Conservation (phyloP, 2,113 vertebrate species). For the Silurus asotus region DNA sequence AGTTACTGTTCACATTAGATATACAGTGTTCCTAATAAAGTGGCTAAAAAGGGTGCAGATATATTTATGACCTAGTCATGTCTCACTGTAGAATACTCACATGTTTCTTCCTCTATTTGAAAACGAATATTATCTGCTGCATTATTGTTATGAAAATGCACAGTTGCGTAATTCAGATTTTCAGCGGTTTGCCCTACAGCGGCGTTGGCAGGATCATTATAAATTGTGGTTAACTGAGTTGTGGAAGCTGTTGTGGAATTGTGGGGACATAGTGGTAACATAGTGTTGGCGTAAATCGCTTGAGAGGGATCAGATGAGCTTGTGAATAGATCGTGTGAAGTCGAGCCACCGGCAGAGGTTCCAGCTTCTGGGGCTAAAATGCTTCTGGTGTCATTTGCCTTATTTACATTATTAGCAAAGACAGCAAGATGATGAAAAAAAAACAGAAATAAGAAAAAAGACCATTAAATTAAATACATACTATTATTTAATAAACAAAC, state of each 20-base stretch:
- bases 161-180: not conserved
- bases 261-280: not conserved
- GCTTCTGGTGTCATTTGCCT: slow-evolving; percentile 12
- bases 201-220: not conserved
- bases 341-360: slow-evolving; percentile 38
- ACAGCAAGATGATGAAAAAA: not conserved
- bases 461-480: not conserved
- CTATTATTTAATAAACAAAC: not conserved
- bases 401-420: not conserved
- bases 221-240: not conserved
- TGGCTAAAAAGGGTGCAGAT: not conserved
- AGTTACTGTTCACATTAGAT: not conserved
- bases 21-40: slow-evolving; percentile 1
- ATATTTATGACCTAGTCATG: not conserved
- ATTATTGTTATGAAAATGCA: not conserved
- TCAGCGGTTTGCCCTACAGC: not conserved
- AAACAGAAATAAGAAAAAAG: not conserved
- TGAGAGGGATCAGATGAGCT: not conserved
- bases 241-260: not conserved
- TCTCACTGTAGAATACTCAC: not conserved
- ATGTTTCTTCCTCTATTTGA: not conserved
- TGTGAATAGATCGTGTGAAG: not conserved
- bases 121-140: not conserved
- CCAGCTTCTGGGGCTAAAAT: slow-evolving; percentile 60
- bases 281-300: not conserved